phyloP scores from a whole-genome alignment of 2,113 vertebrate genomes.

The Mobula hypostoma region DNA sequence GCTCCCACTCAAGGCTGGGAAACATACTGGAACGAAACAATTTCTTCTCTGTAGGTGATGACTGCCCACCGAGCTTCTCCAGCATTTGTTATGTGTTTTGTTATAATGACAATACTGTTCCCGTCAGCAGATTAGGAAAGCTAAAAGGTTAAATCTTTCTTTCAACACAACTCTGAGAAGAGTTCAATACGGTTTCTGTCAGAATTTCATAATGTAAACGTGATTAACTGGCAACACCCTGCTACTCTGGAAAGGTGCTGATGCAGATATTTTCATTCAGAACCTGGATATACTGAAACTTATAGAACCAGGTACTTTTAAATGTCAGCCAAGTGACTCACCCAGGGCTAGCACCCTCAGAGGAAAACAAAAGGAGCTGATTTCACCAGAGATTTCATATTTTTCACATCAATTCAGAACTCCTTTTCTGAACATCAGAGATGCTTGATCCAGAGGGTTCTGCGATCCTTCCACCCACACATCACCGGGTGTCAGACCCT shows the following conservation, averaged over 20 bases:
- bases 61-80: too few relatives aligned
- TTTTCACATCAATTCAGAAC: background rate
- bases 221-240: background rate
- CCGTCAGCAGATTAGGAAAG: background rate
- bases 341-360: background rate
- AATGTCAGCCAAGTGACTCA: constrained; percentile 28
- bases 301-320: background rate
- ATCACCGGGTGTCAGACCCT: background rate
- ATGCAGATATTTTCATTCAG: background rate
- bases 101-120: background rate
- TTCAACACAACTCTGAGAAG: background rate
- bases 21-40: background rate
- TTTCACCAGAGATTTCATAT: background rate
- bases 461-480: background rate
- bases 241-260: background rate
- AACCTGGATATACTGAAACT: background rate
- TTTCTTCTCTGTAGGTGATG: background rate
- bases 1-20: background rate
- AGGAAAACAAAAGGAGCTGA: background rate
- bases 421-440: background rate
- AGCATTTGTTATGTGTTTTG: too few relatives aligned
- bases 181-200: background rate
- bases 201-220: background rate
- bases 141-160: background rate
- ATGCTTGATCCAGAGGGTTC: background rate